phyloP scores from a whole-genome alignment of 1,140 invertebrate species.

The Pseudomyrmex flavicornis region DNA sequence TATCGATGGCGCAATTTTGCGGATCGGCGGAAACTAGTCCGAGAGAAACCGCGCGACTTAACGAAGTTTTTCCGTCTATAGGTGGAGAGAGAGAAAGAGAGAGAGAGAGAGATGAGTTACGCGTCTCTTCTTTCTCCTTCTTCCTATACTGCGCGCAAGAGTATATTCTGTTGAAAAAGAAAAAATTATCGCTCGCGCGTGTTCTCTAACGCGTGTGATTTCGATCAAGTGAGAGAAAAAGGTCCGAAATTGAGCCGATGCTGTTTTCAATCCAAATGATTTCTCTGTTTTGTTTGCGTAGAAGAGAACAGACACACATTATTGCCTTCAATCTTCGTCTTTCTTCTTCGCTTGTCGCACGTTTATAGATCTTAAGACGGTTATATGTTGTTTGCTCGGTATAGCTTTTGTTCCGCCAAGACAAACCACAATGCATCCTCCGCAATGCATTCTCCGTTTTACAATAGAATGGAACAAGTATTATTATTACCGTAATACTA shows the following conservation, averaged over 20 bases:
- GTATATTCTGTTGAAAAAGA: background rate
- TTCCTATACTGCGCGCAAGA: background rate
- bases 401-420: no score
- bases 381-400: background rate
- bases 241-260: background rate
- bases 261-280: conserved; percentile 30
- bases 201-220: background rate
- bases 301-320: background rate
- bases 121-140: background rate
- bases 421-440: no score
- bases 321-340: conserved; percentile 38
- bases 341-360: background rate
- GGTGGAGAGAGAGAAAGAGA: no score
- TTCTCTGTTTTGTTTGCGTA: background rate
- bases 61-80: no score
- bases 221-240: conserved; percentile 17
- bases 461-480: no score
- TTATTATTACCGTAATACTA: no score
- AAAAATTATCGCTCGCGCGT: no score
- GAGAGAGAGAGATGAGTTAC: no score
- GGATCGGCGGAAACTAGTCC: no score
- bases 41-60: no score
- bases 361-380: conserved; percentile 1
- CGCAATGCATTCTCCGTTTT: no score
- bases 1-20: no score